Percentiles rank a stretch among this genome's conserved stretches.
Conservation (phyloP, 1,140 invertebrate species). For the Forficula auricularia region DNA sequence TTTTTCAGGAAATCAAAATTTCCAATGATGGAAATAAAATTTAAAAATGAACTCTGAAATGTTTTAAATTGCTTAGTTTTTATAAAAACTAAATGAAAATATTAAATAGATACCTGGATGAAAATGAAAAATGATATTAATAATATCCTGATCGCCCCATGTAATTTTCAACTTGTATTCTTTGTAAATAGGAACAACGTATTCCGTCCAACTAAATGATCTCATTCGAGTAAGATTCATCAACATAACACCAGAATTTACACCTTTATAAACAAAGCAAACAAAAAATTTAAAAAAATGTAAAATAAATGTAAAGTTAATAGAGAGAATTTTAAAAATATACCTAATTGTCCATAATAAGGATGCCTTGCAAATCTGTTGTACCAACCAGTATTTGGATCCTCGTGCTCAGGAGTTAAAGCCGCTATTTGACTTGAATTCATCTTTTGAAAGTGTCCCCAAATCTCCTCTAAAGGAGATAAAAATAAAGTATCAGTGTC, state of each 20-base stretch:
- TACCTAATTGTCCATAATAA: constrained; percentile 73
- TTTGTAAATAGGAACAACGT: constrained; percentile 66
- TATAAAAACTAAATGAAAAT: too few species aligned
- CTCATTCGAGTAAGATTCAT: constrained; percentile 91
- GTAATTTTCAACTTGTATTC: constrained; percentile 74
- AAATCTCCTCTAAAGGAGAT: constrained; percentile 60
- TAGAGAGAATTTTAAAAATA: too few species aligned
- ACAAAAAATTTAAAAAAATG: too few species aligned
- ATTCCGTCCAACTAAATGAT: constrained; percentile 63
- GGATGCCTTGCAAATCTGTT: constrained; percentile 88
- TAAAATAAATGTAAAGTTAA: too few species aligned
- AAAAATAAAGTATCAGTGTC: constrained; percentile 85
- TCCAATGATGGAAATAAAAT: too few species aligned
- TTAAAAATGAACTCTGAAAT: too few species aligned
- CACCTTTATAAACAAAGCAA: constrained; percentile 43
- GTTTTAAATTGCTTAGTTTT: too few species aligned
- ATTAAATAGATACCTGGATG: constrained; percentile 41
- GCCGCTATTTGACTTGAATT: constrained; percentile 76
- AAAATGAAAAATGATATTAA: constrained; percentile 88
- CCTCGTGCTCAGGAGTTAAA: constrained; percentile 75
- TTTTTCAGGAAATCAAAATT: too few species aligned
- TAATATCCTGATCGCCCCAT: constrained; percentile 96
- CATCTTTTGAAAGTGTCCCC: constrained; percentile 67
- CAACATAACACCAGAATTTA: constrained; percentile 92
- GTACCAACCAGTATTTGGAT: constrained; percentile 85